phyloP scores from a whole-genome alignment of 2,113 vertebrate species.

The rabbit (Oryctolagus cuniculus) region mOryCun1.1 NC_091448.1:5513001-5513500 shows the following conservation, averaged over 20 bases:
- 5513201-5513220: not conserved
- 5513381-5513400: conserved; percentile 58
- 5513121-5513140: not conserved
- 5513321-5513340: not conserved
- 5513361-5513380: not conserved
- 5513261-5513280: not conserved
- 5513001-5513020: not conserved
- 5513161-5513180: not conserved
- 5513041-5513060: not conserved
- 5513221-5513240: not conserved
- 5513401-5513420: conserved; percentile 4
- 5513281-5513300: not conserved
- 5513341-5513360: not conserved
- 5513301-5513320: accelerated
- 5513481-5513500: not conserved
- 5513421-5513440: not conserved
- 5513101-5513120: not conserved
- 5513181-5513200: not conserved
- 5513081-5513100: not conserved
- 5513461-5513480: conserved; percentile 48
- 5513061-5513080: not conserved
- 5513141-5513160: not conserved
- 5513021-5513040: not conserved
- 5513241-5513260: not conserved
- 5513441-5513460: not conserved